phyloP scores from a whole-genome alignment of 2,797 vertebrate species.

The Cheirogaleus major region DNA sequence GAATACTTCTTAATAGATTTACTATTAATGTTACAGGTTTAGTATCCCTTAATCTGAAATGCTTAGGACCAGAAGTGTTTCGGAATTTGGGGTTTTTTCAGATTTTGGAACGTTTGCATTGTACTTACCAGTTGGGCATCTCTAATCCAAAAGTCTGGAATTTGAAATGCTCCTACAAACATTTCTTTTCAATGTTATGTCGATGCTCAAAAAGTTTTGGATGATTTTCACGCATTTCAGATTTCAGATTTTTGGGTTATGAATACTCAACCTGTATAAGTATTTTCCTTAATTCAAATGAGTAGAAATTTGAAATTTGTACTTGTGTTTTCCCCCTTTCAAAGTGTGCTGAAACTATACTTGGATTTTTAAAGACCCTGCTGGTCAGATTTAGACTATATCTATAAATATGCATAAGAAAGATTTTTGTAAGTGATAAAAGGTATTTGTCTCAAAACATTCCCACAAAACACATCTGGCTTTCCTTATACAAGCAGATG shows the following conservation, averaged over 20 bases:
- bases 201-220: background rate
- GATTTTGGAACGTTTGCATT: background rate
- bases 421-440: background rate
- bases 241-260: background rate
- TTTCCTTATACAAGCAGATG: background rate
- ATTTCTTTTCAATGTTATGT: background rate
- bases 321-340: background rate
- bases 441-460: background rate
- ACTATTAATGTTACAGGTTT: background rate
- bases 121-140: background rate
- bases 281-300: conserved; percentile 12
- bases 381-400: background rate
- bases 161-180: background rate
- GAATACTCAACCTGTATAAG: background rate
- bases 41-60: background rate
- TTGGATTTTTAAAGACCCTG: conserved; percentile 18
- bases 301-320: background rate
- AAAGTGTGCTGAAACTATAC: background rate
- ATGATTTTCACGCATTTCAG: background rate
- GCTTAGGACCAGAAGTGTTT: background rate
- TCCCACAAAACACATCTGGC: background rate
- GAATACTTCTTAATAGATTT: background rate
- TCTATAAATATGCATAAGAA: background rate
- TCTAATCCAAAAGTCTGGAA: background rate
- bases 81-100: background rate